Evolutionary conservation across 2,113 vertebrate genomes (phyloP).

Genomic region (Nothocercus julius): DNA sequence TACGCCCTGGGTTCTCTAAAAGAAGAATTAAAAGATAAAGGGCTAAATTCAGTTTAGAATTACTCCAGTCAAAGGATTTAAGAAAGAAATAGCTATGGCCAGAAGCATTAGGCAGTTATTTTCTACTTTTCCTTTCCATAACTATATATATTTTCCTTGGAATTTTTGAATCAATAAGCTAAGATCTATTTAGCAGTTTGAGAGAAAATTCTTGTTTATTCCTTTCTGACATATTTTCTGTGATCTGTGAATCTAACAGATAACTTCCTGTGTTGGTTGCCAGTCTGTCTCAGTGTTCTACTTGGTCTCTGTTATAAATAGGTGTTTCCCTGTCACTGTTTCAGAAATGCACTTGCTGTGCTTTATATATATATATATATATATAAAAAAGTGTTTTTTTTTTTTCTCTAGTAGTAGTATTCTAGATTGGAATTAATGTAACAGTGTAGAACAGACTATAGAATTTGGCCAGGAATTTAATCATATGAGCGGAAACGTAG

Average conservation of each 20-base stretch:
- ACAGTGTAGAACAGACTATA: neutral
- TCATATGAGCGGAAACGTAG: neutral
- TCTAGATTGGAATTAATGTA: neutral
- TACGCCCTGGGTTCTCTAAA: neutral
- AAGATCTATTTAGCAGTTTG: neutral
- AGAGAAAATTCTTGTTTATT: neutral
- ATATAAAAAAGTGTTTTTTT: neutral
- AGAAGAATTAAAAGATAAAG: conserved; percentile 3
- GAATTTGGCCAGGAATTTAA: neutral
- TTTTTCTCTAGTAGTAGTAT: neutral
- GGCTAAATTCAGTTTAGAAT: neutral
- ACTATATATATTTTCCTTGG: neutral
- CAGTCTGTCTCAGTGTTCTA: neutral
- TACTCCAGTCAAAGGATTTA: neutral
- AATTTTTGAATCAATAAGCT: neutral
- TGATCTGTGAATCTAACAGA: neutral
- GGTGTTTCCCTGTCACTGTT: neutral
- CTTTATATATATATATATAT: neutral
- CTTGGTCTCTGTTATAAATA: neutral
- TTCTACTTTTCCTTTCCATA: neutral
- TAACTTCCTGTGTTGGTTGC: neutral
- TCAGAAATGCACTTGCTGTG: neutral
- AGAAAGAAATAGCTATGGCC: neutral
- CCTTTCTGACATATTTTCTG: neutral
- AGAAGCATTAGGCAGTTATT: neutral